Evolutionary conservation across 2,888 invertebrate genomes (phyloP).

Genomic region (Troilus luridus): DNA sequence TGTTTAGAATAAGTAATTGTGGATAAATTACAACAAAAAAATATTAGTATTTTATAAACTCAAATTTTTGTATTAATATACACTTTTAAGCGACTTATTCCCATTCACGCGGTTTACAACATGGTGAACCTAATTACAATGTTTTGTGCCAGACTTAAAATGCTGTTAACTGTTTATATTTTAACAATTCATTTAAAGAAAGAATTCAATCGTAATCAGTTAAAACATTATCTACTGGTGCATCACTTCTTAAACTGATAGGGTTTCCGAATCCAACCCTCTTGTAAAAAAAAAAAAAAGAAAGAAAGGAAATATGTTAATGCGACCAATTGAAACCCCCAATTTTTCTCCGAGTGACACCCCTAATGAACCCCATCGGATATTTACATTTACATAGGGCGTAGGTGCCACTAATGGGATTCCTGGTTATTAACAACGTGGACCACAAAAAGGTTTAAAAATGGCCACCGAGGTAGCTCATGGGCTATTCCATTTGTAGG

Average conservation of each 20-base stretch:
- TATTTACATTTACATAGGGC: constrained; percentile 48
- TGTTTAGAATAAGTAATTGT: no score
- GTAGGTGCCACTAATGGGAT: constrained; percentile 37
- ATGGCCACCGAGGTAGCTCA: constrained; percentile 27
- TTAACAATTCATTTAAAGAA: neutral
- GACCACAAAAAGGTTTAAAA: constrained; percentile 17
- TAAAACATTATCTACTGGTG: neutral
- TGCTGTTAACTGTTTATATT: neutral
- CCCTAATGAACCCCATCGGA: constrained; percentile 41
- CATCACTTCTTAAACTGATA: neutral
- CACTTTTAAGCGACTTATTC: no score
- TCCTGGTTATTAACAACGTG: constrained; percentile 23
- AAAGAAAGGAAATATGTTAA: constrained; percentile 8
- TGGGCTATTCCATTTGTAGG: constrained; percentile 27
- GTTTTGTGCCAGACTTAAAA: neutral
- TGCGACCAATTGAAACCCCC: constrained; percentile 38
- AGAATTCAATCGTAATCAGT: neutral
- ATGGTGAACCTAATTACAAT: no score
- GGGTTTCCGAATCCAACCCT: neutral
- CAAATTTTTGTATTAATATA: no score
- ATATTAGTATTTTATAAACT: no score
- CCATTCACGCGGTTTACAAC: no score
- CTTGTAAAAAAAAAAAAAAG: neutral
- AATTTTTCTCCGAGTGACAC: constrained; percentile 20
- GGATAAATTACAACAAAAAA: no score